Percentiles rank a stretch among this genome's conserved stretches.
These are phyloP conservation scores for Astropecten irregularis DNA, from an alignment of 53 echinoderm and acorn worm species.

Conservation along the genomic window DNA sequence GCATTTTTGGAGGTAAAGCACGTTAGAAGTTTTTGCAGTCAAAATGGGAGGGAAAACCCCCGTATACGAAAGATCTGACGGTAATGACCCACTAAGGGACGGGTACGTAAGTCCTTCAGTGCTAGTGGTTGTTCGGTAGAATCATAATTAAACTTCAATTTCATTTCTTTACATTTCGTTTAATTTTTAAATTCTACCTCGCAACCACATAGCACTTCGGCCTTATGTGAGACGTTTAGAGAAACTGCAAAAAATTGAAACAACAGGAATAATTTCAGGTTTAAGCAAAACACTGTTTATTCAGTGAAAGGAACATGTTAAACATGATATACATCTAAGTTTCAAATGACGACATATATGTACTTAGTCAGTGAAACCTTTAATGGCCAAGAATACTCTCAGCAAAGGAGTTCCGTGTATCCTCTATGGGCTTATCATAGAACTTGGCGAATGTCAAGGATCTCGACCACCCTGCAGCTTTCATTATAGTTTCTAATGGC, in stretches of 20 bases:
- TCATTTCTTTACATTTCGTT: neutral
- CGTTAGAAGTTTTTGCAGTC: neutral
- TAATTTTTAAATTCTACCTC: conserved; percentile 6
- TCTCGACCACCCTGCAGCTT: neutral
- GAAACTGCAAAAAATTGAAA: neutral
- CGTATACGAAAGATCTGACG: too few species aligned
- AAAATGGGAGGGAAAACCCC: neutral
- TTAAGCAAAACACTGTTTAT: too few species aligned
- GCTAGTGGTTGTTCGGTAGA: neutral
- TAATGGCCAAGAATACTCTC: too few species aligned
- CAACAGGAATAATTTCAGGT: too few species aligned
- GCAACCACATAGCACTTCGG: conserved; percentile 3
- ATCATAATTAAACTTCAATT: conserved; percentile 5
- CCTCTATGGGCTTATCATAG: neutral
- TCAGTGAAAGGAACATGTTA: too few species aligned
- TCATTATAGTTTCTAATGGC: neutral
- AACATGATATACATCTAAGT: too few species aligned
- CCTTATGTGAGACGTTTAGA: conserved; percentile 2
- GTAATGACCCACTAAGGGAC: neutral
- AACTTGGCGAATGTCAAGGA: neutral
- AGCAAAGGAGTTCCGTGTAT: too few species aligned
- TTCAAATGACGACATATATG: too few species aligned
- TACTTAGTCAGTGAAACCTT: too few species aligned
- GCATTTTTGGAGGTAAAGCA: too few species aligned
- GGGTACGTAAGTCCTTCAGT: conserved; percentile 11